Evolutionary conservation across 2,797 vertebrate species (phyloP).

Genomic region (Chaunax sp.): DNA sequence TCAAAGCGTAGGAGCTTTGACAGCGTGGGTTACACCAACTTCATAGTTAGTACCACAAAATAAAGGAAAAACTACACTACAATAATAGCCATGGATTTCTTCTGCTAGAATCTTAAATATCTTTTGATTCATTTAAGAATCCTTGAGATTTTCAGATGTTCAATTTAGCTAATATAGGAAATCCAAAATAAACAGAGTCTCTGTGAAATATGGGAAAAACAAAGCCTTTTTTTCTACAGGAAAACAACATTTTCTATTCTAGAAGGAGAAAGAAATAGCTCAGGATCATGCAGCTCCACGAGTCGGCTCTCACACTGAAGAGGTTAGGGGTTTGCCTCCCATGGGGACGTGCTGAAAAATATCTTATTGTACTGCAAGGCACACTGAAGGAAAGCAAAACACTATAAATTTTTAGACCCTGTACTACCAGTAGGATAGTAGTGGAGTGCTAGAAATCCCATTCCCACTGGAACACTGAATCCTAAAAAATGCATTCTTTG

Average conservation of each 20-base stretch:
- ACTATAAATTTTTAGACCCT: slow-evolving; percentile 16
- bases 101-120: not conserved
- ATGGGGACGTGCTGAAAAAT: slow-evolving; percentile 34
- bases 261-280: slow-evolving; percentile 1
- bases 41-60: no score
- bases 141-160: not conserved
- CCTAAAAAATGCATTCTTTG: no score
- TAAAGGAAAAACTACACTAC: not conserved
- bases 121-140: not conserved
- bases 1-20: no score
- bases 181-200: no score
- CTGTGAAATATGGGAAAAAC: no score
- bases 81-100: not conserved
- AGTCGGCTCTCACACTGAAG: slow-evolving; percentile 21
- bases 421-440: not conserved
- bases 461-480: no score
- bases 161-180: no score
- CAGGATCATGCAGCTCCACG: slow-evolving; percentile 21
- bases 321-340: slow-evolving; percentile 30
- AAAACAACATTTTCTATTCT: no score
- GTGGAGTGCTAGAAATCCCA: no score
- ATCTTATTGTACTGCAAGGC: slow-evolving; percentile 14
- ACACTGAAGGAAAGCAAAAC: slow-evolving; percentile 17
- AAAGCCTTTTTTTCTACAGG: no score
- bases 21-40: no score